Conservation (phyloP, 2,888 invertebrate species). For the Ophraella communa region DNA sequence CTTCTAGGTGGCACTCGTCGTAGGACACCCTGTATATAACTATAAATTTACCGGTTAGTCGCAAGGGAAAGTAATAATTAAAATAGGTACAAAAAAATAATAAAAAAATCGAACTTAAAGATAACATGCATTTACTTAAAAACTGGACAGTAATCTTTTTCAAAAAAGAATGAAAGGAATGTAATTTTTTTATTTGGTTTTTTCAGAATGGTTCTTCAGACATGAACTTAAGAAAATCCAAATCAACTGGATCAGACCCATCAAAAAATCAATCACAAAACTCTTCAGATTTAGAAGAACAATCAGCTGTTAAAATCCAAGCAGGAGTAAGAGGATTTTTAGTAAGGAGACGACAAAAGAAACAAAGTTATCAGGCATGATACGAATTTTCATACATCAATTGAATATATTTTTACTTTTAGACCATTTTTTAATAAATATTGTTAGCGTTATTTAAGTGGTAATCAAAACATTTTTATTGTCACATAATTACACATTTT, state of each 20-base stretch:
- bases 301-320: conserved; percentile 65
- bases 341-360: conserved; percentile 62
- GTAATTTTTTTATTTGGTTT: background rate
- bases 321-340: conserved; percentile 65
- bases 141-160: too few species aligned
- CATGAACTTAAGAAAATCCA: conserved; percentile 45
- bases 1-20: too few species aligned
- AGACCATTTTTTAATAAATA: background rate
- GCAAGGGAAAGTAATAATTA: too few species aligned
- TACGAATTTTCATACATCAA: conserved; percentile 5
- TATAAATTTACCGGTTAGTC: too few species aligned
- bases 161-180: too few species aligned
- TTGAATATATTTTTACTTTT: conserved; percentile 8
- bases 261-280: conserved; percentile 38
- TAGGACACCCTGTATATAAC: too few species aligned
- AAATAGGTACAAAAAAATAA: too few species aligned
- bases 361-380: conserved; percentile 37
- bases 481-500: too few species aligned
- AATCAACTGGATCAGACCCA: conserved; percentile 45
- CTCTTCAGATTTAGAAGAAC: conserved; percentile 52
- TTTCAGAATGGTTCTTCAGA: conserved; percentile 50
- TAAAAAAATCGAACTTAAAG: too few species aligned
- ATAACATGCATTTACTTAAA: too few species aligned
- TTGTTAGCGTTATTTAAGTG: too few species aligned
- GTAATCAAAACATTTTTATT: too few species aligned